Conservation (phyloP, 2,113 vertebrate species). For the Xiphias gladius region DNA sequence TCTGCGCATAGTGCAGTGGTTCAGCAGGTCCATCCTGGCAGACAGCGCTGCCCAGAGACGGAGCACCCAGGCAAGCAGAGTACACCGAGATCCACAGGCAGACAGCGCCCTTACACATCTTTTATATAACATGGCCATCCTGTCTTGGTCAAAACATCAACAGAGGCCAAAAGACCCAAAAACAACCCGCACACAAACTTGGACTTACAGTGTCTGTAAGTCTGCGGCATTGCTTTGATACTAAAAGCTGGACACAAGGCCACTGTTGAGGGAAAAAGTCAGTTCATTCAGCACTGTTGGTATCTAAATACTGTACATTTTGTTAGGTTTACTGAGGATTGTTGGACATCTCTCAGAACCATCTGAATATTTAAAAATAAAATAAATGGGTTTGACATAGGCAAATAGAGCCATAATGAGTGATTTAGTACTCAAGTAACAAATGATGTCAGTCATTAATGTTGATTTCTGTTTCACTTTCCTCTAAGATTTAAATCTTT, state of each 20-base stretch:
- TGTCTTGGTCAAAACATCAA: conserved; percentile 35
- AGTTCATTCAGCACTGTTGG: not conserved
- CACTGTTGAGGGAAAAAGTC: not conserved
- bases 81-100: conserved; percentile 40
- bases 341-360: not conserved
- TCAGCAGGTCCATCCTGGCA: conserved; percentile 54
- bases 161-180: conserved; percentile 8
- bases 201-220: not conserved
- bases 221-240: not conserved
- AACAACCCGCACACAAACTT: conserved; percentile 4
- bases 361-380: not conserved
- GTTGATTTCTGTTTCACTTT: no score
- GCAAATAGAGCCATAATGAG: no score
- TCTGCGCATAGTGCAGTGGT: not conserved
- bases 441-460: no score
- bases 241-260: not conserved
- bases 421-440: no score
- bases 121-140: conserved; percentile 17
- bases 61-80: conserved; percentile 33
- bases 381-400: not conserved
- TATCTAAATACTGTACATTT: not conserved
- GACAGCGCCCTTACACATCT: not conserved
- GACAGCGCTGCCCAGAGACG: conserved; percentile 34
- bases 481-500: no score
- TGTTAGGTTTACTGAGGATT: not conserved